A percentile compares a stretch with the other conserved stretches of the same genome.
These are phyloP conservation scores for Pseudomyrmex pallidus DNA, from an alignment of 1,140 invertebrate species.

Conservation along the genomic window DNA sequence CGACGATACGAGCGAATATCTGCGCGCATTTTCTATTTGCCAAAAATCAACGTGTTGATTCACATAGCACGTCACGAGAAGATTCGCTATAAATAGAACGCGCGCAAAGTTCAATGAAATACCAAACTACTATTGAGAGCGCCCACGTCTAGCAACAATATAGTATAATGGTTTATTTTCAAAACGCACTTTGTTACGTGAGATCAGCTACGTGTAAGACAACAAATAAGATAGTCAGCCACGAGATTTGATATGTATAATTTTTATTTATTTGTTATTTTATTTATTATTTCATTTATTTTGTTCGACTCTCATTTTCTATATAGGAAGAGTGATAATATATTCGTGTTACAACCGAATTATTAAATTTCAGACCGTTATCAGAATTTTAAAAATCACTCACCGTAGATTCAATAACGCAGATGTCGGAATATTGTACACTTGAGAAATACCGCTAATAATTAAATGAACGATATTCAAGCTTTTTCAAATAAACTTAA, in stretches of 20 bases:
- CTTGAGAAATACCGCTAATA: slow-evolving; percentile 46
- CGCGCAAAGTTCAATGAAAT: neutral
- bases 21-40: neutral
- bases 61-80: neutral
- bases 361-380: slow-evolving; percentile 34
- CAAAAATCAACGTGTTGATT: slow-evolving; percentile 2
- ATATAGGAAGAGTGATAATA: slow-evolving; percentile 28
- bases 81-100: slow-evolving; percentile 1
- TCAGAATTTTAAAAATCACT: slow-evolving; percentile 47
- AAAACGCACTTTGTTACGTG: neutral
- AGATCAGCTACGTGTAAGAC: too few relatives aligned
- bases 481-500: slow-evolving; percentile 18
- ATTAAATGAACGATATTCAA: slow-evolving; percentile 42
- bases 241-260: neutral
- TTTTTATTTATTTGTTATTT: neutral
- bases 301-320: neutral
- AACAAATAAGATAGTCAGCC: neutral
- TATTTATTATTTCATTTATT: too few relatives aligned
- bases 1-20: neutral
- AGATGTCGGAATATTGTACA: slow-evolving; percentile 29
- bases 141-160: neutral
- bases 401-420: slow-evolving; percentile 34
- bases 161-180: neutral
- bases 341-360: slow-evolving; percentile 26
- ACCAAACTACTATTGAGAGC: neutral